phyloP scores from a whole-genome alignment of 1,140 invertebrate genomes.

The Lerema accius region DNA sequence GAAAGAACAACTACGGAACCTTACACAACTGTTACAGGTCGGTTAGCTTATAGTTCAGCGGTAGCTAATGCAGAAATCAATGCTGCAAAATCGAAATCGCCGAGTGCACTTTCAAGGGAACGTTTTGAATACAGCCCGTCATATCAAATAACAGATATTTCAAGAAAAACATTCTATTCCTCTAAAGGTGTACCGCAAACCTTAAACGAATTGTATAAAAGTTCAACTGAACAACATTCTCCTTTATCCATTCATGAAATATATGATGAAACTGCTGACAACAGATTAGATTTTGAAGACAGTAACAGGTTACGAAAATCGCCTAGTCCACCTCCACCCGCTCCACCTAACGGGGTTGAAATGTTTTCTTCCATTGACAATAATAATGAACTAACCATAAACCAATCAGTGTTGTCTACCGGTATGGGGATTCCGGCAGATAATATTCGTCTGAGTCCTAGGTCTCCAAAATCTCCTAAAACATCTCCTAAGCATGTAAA shows the following conservation, averaged over 20 bases:
- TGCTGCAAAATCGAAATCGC: conserved; percentile 79
- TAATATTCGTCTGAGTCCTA: conserved; percentile 85
- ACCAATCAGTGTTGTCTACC: conserved; percentile 62
- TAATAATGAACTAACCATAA: conserved; percentile 56
- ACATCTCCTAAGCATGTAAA: conserved; percentile 89
- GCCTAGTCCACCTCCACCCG: conserved; percentile 91
- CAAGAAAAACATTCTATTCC: conserved; percentile 65
- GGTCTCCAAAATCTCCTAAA: conserved; percentile 88
- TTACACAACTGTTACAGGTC: conserved; percentile 84
- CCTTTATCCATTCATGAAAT: conserved; percentile 86
- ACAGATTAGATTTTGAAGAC: conserved; percentile 80
- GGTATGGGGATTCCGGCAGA: conserved; percentile 65
- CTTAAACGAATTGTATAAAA: conserved; percentile 67
- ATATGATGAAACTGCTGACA: conserved; percentile 84
- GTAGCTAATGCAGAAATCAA: conserved; percentile 84
- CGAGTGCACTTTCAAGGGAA: conserved; percentile 77
- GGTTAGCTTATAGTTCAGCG: conserved; percentile 84
- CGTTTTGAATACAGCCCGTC: conserved; percentile 75
- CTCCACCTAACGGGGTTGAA: conserved; percentile 85
- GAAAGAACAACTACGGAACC: conserved; percentile 83
- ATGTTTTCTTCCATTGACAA: conserved; percentile 66
- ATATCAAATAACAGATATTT: conserved; percentile 65
- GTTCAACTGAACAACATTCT: conserved; percentile 82
- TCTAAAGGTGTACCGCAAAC: conserved; percentile 60
- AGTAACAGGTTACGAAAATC: conserved; percentile 81